Percentiles rank a stretch among this genome's conserved stretches.
Evolutionary conservation across 2,797 vertebrate species (phyloP).

Genomic region (Pipistrellus pipistrellus): DNA sequence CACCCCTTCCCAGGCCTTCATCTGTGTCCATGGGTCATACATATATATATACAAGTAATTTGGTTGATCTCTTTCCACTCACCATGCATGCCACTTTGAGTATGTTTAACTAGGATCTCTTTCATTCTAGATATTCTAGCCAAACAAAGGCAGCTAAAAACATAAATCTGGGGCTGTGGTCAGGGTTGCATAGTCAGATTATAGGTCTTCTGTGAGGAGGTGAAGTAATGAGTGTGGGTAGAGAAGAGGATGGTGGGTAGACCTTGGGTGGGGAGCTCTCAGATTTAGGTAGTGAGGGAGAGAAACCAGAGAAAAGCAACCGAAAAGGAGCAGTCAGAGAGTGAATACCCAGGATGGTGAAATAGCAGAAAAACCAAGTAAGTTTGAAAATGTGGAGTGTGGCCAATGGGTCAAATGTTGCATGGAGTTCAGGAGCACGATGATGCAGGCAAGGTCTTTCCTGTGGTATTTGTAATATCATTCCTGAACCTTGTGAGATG

Average conservation of each 20-base stretch:
- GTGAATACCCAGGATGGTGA: not conserved
- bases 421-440: not conserved
- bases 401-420: not conserved
- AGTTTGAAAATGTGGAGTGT: not conserved
- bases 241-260: not conserved
- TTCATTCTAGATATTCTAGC: not conserved
- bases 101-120: not conserved
- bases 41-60: too few relatives aligned
- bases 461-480: not conserved
- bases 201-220: not conserved
- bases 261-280: not conserved
- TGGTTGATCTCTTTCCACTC: too few relatives aligned
- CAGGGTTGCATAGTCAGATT: not conserved
- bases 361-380: not conserved
- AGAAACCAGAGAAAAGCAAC: not conserved
- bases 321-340: not conserved
- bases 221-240: not conserved
- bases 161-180: not conserved
- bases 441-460: not conserved
- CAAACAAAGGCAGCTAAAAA: not conserved
- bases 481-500: not conserved
- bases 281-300: not conserved
- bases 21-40: too few relatives aligned
- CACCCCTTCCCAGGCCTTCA: too few relatives aligned
- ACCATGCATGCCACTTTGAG: not conserved